Evolutionary conservation across 2,797 vertebrate genomes (phyloP), one percentile per base, ranked within the genome.

Genomic region (Tympanoctomys barrerae): DNA sequence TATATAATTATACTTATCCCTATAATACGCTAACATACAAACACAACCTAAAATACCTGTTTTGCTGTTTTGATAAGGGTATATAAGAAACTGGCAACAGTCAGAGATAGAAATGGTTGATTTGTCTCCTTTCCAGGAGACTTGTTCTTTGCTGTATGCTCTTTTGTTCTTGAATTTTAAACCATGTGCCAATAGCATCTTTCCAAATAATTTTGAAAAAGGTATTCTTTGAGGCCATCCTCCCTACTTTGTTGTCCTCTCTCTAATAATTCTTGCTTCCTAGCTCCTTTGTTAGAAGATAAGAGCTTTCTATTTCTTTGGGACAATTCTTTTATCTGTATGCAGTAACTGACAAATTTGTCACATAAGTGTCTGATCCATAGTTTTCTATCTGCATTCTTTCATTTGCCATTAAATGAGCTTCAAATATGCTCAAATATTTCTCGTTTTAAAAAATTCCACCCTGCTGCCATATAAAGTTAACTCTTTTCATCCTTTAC

Each of bases 121-220:
- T 42, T 42, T 42, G 42, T 42, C 42, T 42, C 42, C 42, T 42
- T 42, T 42, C 42, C 10, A 13, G 90, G 54, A 79, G 62, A 80
- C 24, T 81, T 42, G 21, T 11, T 95, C 79, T 87, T 95, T 21
- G 52, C 46, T 66, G 7, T n/a, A n/a, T 66, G 10, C 2, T 31
- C 33, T 93, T 78, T 75, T 36, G 24, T 59, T 68, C 68, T 91
- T 71, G 31, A 87, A 36, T 81, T 86, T 75, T 94, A 59, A 39
- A 11, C 80, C 22, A 36, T 57, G 6, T 86, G 24, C 77, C 54
- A 57, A 26, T 39, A 87, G 68, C 61, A 42, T 42, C n/a, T 73
- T 86, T 28, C 70, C 64, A 94, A 91, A 64, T 88, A 73, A 39
- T 82, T 83, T 75, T 86, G 82, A 24, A 86, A 80, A 57, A 33